Conservation (phyloP, 2,888 invertebrate species). For the Cetonia aurata region DNA sequence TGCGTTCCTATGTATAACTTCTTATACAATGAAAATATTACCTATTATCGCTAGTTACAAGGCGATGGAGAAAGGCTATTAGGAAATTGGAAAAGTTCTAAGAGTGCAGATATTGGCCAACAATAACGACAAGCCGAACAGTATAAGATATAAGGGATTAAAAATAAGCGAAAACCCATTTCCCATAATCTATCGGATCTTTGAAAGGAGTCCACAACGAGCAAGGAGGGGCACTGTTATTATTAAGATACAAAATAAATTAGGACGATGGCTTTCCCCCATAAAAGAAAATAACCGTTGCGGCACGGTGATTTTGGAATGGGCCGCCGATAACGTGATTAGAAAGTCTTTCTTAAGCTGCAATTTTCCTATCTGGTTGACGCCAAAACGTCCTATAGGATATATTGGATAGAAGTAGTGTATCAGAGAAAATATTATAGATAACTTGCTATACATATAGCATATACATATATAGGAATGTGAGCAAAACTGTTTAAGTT, state of each 20-base stretch:
- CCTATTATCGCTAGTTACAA: slow-evolving; percentile 9
- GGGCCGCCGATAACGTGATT: slow-evolving; percentile 35
- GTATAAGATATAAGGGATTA: slow-evolving; percentile 28
- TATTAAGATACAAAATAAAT: slow-evolving; percentile 54
- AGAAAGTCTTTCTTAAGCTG: slow-evolving; percentile 35
- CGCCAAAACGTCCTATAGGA: no score
- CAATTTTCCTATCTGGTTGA: slow-evolving; percentile 31
- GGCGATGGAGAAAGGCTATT: neutral
- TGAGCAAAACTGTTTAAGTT: no score
- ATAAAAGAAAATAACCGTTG: slow-evolving; percentile 52
- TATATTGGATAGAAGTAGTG: no score
- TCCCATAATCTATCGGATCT: slow-evolving; percentile 37
- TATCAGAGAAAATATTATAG: no score
- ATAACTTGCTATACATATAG: no score
- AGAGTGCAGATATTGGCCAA: slow-evolving; percentile 18
- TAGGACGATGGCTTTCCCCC: slow-evolving; percentile 52
- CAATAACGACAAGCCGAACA: neutral
- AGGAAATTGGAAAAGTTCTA: slow-evolving; percentile 37
- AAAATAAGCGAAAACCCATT: slow-evolving; percentile 38
- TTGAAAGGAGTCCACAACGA: slow-evolving; percentile 25
- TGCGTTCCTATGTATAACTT: neutral
- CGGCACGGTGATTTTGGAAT: slow-evolving; percentile 34
- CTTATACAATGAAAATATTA: slow-evolving; percentile 25
- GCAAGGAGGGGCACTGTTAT: slow-evolving; percentile 45
- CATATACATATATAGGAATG: no score